Evolutionary conservation across 2,888 invertebrate species (phyloP), one percentile per base, ranked within the genome.

Genomic region (Zygaena filipendulae): DNA sequence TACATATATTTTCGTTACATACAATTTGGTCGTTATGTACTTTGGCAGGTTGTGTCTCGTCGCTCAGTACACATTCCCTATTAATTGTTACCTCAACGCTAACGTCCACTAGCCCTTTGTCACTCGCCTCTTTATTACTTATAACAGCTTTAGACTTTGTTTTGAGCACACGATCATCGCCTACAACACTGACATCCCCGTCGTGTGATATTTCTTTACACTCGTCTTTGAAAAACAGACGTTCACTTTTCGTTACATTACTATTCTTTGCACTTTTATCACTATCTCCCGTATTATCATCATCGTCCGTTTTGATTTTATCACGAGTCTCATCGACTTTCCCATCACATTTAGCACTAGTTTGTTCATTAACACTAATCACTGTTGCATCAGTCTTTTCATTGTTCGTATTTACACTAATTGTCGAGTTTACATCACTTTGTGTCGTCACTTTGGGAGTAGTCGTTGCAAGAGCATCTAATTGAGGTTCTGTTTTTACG

Each of bases 141-240:
- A 51, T 60, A 46, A 56, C 48, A 52, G 62, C 29, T 41, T 54
- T 57, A 31, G 59, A 61, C 34, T 61, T 63, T 23, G 54, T 59
- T 39, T 59, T 55, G 23, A 55, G 31, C 23, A 53, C 37, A 36
- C 41, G 47, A 35, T 50, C 52, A 27, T 44, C 43, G 10, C 41
- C 42, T 27, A 42, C 26, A 13, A 32, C 36, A 33, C 43, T 50
- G 13, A 62, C 36, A 16, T 47, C 46, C 46, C 60, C 59, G 42
- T 43, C 53, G 42, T 59, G 59, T 38, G 58, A 47, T 36, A 63
- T 38, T 29, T 50, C 40, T 40, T 63, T 60, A 11, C 44, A 38
- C 47, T 52, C 60, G 42, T 63, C 62, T 40, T 45, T 48, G 38
- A 43, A 54, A n/a, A n/a, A n/a, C n/a, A n/a, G n/a, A n/a, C n/a